Conservation (phyloP, 2,113 vertebrate species). For the Hassar affinis region DNA sequence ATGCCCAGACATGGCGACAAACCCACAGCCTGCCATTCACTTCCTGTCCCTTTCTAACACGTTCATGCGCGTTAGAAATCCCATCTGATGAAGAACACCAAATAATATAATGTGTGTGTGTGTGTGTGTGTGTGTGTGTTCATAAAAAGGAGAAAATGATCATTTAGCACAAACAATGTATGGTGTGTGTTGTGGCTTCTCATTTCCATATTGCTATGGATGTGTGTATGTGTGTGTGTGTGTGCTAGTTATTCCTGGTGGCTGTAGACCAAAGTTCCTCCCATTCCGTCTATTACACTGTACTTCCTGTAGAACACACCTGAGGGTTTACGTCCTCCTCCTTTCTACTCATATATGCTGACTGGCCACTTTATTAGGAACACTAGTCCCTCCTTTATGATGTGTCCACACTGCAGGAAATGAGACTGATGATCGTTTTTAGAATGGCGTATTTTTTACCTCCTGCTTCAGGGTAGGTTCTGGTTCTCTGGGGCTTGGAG, state of each 20-base stretch:
- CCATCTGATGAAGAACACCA: neutral
- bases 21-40: constrained; percentile 27
- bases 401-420: too few species aligned
- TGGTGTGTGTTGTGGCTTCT: neutral
- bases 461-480: too few species aligned
- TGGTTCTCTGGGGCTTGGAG: too few species aligned
- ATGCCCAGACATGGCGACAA: constrained; percentile 29
- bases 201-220: constrained; percentile 49
- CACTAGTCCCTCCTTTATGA: too few species aligned
- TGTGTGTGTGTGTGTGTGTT: neutral
- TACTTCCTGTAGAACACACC: neutral
- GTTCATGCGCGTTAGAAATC: neutral
- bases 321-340: too few species aligned
- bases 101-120: neutral
- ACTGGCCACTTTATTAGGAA: too few species aligned
- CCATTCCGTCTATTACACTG: neutral
- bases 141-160: neutral
- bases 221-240: neutral
- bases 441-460: too few species aligned
- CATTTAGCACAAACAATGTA: neutral
- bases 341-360: too few species aligned
- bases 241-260: neutral
- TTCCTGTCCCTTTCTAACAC: constrained; percentile 1
- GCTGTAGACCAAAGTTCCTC: neutral
- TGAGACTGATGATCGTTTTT: too few species aligned